A percentile compares a stretch with the other conserved stretches of the same genome.
Evolutionary conservation across 2,113 vertebrate genomes (phyloP).

Genomic region (Heptranchias perlo): DNA sequence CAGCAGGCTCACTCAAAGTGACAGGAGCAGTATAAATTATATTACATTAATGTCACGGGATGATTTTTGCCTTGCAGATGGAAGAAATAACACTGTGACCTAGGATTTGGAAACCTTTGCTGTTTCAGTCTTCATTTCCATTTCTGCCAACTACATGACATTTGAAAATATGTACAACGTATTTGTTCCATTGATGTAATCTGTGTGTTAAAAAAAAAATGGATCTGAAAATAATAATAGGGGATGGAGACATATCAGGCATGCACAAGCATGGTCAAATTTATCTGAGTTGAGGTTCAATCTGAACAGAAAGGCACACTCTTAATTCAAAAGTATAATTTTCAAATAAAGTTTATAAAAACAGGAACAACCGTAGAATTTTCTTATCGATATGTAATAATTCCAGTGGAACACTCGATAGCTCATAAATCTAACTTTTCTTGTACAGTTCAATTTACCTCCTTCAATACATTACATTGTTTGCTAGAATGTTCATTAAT

Average conservation of each 20-base stretch:
- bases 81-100: too few relatives aligned
- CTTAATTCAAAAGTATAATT: background rate
- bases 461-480: background rate
- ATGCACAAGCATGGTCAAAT: background rate
- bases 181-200: background rate
- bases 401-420: background rate
- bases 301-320: background rate
- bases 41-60: background rate
- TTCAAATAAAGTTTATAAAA: too few relatives aligned
- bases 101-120: background rate
- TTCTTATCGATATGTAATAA: background rate
- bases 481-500: background rate
- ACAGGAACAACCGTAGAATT: background rate
- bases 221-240: background rate
- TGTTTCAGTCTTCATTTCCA: background rate
- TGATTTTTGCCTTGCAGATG: background rate
- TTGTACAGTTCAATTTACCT: too few relatives aligned
- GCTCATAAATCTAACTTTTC: background rate
- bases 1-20: background rate
- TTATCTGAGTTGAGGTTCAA: background rate
- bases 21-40: slow-evolving; percentile 32
- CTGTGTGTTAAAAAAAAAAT: background rate
- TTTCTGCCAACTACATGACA: background rate
- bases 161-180: background rate
- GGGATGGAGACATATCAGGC: background rate